These are phyloP conservation scores for Probaryconus sp. DNA, from an alignment of 1,140 invertebrate species.

Conservation along the genomic window DNA sequence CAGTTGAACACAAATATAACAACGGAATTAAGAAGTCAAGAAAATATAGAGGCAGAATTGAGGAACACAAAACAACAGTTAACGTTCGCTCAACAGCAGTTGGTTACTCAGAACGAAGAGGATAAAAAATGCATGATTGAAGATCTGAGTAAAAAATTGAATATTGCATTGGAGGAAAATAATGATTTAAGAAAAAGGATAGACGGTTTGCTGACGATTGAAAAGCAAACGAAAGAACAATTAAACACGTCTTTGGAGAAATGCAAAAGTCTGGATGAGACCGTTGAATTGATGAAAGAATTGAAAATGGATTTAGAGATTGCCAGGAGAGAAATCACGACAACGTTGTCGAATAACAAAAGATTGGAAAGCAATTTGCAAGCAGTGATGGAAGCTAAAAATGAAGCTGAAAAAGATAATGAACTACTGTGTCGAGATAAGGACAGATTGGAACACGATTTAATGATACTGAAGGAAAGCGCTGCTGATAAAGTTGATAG, in stretches of 20 bases:
- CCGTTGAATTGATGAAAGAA: conserved; percentile 65
- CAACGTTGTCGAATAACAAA: conserved; percentile 45
- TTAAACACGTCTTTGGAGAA: conserved; percentile 61
- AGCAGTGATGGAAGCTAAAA: conserved; percentile 51
- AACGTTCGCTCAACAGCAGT: conserved; percentile 60
- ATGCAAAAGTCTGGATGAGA: conserved; percentile 67
- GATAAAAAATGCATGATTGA: conserved; percentile 58
- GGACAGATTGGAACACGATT: conserved; percentile 64
- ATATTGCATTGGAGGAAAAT: conserved; percentile 66
- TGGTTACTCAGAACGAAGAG: conserved; percentile 54
- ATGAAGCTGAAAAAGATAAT: conserved; percentile 67
- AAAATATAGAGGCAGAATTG: conserved; percentile 63
- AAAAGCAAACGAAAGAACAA: conserved; percentile 63
- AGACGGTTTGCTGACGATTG: conserved; percentile 55
- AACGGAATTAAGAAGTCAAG: conserved; percentile 62
- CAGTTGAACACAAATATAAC: conserved; percentile 77
- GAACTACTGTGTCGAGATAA: conserved; percentile 66
- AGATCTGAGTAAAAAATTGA: conserved; percentile 57
- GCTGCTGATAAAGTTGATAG: conserved; percentile 50
- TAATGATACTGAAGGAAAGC: conserved; percentile 50
- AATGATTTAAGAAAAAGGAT: conserved; percentile 63
- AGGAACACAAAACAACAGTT: conserved; percentile 62
- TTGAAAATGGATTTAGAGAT: conserved; percentile 67
- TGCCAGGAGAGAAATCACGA: conserved; percentile 55
- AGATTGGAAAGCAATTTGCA: conserved; percentile 62